phyloP scores from a whole-genome alignment of 2,888 invertebrate species.

The Latrodectus hesperus region DNA sequence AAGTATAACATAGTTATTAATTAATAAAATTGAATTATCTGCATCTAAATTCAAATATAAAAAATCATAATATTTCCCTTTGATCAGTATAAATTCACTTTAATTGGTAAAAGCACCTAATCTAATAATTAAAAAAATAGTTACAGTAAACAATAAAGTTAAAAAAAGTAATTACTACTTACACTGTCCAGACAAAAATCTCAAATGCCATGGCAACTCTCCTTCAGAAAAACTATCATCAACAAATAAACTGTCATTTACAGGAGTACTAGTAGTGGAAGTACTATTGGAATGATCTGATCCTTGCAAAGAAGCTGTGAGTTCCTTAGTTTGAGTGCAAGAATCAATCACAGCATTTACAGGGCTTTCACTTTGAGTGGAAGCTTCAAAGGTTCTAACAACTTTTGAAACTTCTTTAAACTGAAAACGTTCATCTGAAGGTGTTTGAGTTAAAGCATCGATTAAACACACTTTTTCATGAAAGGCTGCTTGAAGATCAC shows the following conservation, averaged over 20 bases:
- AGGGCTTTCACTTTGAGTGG: slow-evolving; percentile 10
- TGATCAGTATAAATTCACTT: not conserved
- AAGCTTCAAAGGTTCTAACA: not conserved
- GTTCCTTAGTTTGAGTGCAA: slow-evolving; percentile 18
- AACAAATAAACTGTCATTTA: slow-evolving; percentile 52
- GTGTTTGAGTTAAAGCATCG: slow-evolving; percentile 10
- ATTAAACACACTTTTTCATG: not conserved
- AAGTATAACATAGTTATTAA: too few species aligned
- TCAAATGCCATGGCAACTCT: slow-evolving; percentile 53
- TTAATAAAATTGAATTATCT: too few species aligned
- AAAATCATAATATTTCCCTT: not conserved
- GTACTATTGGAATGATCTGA: slow-evolving; percentile 33
- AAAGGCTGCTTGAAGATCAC: not conserved
- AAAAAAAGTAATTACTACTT: not conserved
- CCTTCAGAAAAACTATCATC: slow-evolving; percentile 58
- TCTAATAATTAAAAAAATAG: not conserved
- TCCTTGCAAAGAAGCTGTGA: not conserved
- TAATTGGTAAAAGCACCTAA: not conserved
- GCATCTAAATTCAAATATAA: not conserved
- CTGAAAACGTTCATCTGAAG: not conserved
- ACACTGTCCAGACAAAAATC: slow-evolving; percentile 24
- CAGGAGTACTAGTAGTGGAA: slow-evolving; percentile 49
- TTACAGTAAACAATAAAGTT: not conserved
- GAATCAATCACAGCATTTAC: not conserved
- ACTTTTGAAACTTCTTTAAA: not conserved